Conservation (phyloP, 1,140 invertebrate genomes). For the Aphidius ervi region DNA sequence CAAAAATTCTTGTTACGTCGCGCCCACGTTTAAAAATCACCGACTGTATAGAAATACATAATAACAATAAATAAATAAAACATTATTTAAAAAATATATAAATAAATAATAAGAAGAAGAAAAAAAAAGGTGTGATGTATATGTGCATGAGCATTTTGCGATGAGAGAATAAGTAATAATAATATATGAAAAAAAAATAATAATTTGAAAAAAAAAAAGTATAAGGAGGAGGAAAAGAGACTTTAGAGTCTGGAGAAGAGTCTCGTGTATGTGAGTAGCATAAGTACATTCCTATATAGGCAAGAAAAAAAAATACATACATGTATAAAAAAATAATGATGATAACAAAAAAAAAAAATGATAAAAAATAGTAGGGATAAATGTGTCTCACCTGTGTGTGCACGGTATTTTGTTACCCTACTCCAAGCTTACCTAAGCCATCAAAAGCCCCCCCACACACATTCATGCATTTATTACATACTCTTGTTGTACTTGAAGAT, state of each 20-base stretch:
- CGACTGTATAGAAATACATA: too few species aligned
- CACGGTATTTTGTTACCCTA: conserved; percentile 36
- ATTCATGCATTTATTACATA: neutral
- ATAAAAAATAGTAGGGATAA: neutral
- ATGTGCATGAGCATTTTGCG: neutral
- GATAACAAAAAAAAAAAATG: neutral
- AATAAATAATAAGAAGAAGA: neutral
- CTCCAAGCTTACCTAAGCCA: conserved; percentile 21
- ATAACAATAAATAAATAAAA: neutral
- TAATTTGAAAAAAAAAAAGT: too few species aligned
- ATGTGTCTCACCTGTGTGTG: conserved; percentile 40
- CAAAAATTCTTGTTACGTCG: neutral
- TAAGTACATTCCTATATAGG: too few species aligned
- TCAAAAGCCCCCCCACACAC: too few species aligned
- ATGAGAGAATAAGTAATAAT: too few species aligned
- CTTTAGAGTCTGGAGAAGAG: too few species aligned
- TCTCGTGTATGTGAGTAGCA: too few species aligned
- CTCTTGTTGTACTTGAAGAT: neutral
- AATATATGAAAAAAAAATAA: too few species aligned
- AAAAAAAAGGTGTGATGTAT: too few species aligned
- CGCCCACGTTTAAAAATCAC: conserved; percentile 4
- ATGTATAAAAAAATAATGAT: neutral
- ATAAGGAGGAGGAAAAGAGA: too few species aligned
- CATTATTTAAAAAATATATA: neutral
- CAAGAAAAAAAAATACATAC: neutral